Evolutionary conservation across 2,113 vertebrate species (phyloP), one percentile per base, ranked within the genome.

Genomic region (Xiphias gladius): DNA sequence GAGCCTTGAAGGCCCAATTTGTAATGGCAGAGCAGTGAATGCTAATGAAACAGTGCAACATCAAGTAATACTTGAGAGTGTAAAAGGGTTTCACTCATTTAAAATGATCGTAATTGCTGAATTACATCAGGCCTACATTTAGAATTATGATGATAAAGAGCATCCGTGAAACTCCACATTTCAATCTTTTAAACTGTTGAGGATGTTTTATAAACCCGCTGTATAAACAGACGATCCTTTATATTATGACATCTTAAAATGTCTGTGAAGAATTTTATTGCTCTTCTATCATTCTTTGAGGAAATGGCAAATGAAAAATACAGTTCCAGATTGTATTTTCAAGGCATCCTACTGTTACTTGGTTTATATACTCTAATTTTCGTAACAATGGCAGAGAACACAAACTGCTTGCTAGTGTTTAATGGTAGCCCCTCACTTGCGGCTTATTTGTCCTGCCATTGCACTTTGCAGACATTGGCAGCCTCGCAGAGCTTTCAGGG

Each of bases 1-100:
- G 37, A 63, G 65, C 81, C 71, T 77, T 76, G 26, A 62, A 89
- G 72, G 37, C 32, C 41, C 62, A 48, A 37, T 83, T 83, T 70
- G 41, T 35, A 65, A 82, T 57, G 80, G 39, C 72, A 73, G 55
- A 86, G 54, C 4, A 5, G 9, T 48, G 13, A 84, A 64, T 39
- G 35, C 59, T 71, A 75, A 83, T 85, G 59, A 69, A 74, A 63
- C 35, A 52, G 13, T 62, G 30, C 50, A 19, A 43, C 43, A 76
- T 69, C 7, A 37, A 77, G 59, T 73, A 32, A 37, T 17, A 71
- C 35, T 75, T 63, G 24, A 67, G 65, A 22, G 48, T 63, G 17
- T 46, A 54, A 59, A 68, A 52, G 59, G 28, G 28, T 66, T 16
- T 66, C 32, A 28, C 17, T 66, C 57, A 63, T 79, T 79, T 68